phyloP scores from a whole-genome alignment of 2,797 vertebrate species.

The Rhinogobio ventralis region DNA sequence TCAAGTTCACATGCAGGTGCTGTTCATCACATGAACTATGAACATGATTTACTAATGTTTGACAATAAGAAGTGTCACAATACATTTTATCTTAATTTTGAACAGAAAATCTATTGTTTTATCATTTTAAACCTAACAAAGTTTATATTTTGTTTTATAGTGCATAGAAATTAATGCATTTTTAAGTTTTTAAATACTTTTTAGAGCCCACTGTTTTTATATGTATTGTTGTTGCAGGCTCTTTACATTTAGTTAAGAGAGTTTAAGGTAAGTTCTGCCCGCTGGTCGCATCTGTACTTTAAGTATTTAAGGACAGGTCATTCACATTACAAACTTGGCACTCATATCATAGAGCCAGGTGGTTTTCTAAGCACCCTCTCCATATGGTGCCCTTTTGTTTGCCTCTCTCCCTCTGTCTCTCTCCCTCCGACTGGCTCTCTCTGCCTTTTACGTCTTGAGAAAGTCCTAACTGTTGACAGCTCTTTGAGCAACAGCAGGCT shows the following conservation, averaged over 20 bases:
- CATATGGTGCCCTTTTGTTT: conserved; percentile 62
- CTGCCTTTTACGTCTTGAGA: conserved; percentile 53
- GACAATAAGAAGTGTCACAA: not conserved
- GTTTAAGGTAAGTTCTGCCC: not conserved
- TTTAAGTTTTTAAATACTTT: not conserved
- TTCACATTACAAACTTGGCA: conserved; percentile 56
- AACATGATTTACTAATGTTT: not conserved
- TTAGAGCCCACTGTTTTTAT: not conserved
- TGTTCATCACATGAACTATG: not conserved
- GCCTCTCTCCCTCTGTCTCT: conserved; percentile 35
- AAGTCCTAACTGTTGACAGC: conserved; percentile 53
- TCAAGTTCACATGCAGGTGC: not conserved
- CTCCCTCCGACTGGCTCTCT: conserved; percentile 11
- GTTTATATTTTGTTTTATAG: not conserved
- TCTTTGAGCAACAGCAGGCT: conserved; percentile 55
- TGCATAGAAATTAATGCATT: not conserved
- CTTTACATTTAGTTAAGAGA: not conserved
- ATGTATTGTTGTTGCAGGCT: not conserved
- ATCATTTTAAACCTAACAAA: not conserved
- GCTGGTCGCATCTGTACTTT: conserved; percentile 22
- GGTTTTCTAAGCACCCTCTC: conserved; percentile 53
- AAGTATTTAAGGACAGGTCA: conserved; percentile 34
- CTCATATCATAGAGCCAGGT: conserved; percentile 55
- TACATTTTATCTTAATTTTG: not conserved
- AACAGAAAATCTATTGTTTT: not conserved